Evolutionary conservation across 2,888 invertebrate genomes (phyloP), one percentile per base, ranked within the genome.

Genomic region (Operophtera brumata): DNA sequence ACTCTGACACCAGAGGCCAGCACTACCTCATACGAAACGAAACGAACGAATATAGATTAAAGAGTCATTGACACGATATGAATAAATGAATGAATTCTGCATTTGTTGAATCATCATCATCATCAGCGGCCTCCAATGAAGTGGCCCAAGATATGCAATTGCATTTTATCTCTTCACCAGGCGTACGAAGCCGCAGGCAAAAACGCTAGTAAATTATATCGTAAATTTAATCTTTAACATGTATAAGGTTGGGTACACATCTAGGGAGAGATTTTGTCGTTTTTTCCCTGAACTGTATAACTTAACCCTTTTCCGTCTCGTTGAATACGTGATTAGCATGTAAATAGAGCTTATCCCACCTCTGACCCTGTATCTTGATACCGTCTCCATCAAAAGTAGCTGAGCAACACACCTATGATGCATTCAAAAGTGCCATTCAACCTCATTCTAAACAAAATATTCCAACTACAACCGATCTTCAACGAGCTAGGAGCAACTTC

Each of bases 291-390:
- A 52, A 43, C 46, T 50, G 47, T 58, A 49, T 50, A 59, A 59
- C 54, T 59, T 54, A 52, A 59, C 59, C 54, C 55, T 55, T 59
- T 59, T 59, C 51, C 51, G 39, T 52, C 54, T 59, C 45, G 51
- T 42, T 52, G 55, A 47, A 54, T 54, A 46, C 51, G 55, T 55
- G 48, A 59, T 55, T 59, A 55, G 48, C 59, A 59, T 59, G 54
- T 59, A 52, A 59, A 59, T 59, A 55, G 59, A 59, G 55, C 52
- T 57, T 57, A 52, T 48, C 57, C 48, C 57, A 57, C 57, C 57
- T 57, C 37, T 48, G 48, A 42, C 52, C 56, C 46, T 30, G 32
- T 37, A 42, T 35, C 54, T 40, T 25, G 37, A 30, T 35, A 41
- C 37, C 41, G 14, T 13, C 44, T 11, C 35, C 35, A 2, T 12